These are phyloP conservation scores for Nannoperca australis DNA, from an alignment of 2,797 vertebrate species.

Conservation along the genomic window DNA sequence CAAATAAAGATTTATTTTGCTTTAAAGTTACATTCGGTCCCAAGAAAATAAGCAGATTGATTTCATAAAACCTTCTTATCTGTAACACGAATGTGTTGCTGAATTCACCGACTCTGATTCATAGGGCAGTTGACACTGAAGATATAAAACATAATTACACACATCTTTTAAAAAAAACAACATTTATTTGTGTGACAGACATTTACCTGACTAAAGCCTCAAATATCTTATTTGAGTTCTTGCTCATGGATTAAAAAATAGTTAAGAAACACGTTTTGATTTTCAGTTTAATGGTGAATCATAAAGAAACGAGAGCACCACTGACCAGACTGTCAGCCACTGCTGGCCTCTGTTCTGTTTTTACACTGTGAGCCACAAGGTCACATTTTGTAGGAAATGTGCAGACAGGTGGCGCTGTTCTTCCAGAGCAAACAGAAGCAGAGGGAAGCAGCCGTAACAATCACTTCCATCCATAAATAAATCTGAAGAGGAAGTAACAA, in stretches of 20 bases:
- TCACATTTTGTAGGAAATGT: background rate
- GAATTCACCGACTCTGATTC: slow-evolving; percentile 36
- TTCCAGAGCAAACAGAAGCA: background rate
- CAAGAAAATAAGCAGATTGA: background rate
- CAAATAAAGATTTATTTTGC: background rate
- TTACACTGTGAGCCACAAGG: background rate
- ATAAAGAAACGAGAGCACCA: slow-evolving; percentile 13
- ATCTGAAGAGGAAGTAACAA: background rate
- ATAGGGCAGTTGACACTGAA: slow-evolving; percentile 12
- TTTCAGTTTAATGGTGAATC: slow-evolving; percentile 10
- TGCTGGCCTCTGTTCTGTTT: background rate
- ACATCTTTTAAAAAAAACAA: background rate
- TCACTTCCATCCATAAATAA: background rate
- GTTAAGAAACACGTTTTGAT: background rate
- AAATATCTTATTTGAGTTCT: background rate
- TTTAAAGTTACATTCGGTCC: background rate
- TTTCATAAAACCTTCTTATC: slow-evolving; percentile 2
- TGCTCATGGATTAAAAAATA: slow-evolving; percentile 5
- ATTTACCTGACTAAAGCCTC: slow-evolving; percentile 4
- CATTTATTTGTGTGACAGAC: slow-evolving; percentile 13
- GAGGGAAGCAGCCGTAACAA: background rate
- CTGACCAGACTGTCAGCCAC: background rate
- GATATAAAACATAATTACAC: background rate
- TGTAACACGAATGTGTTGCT: slow-evolving; percentile 39
- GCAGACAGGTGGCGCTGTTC: slow-evolving; percentile 40